A percentile compares a stretch with the other conserved stretches of the same genome.
Conservation (phyloP, 2,888 invertebrate genomes). For the Rhogogaster chlorosoma region DNA sequence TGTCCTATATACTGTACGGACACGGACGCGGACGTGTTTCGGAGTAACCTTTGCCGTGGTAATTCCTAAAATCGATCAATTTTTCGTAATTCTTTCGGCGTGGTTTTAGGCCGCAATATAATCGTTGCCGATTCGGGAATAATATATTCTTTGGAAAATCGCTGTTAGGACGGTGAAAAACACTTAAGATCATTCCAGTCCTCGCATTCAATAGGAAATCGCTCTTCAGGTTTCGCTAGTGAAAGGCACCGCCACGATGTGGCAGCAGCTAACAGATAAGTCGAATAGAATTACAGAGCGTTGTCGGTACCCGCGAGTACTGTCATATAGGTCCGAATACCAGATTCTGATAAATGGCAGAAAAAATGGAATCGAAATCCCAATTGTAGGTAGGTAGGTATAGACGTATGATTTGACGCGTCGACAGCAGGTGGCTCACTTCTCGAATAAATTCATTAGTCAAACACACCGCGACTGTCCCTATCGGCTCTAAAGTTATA, state of each 20-base stretch:
- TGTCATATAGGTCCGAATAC: not conserved
- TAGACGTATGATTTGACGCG: not conserved
- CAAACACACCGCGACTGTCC: conserved; percentile 13
- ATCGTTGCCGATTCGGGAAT: conserved; percentile 11
- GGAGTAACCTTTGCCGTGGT: conserved; percentile 52
- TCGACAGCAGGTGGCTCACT: not conserved
- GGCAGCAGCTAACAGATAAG: conserved; percentile 48
- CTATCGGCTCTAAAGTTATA: conserved; percentile 25
- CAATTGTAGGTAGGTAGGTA: not conserved
- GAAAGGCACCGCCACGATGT: not conserved
- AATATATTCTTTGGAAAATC: not conserved
- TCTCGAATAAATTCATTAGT: conserved; percentile 23
- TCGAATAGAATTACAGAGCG: conserved; percentile 19
- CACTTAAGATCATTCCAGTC: not conserved
- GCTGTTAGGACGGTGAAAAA: not conserved
- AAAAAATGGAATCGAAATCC: not conserved
- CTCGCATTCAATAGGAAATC: not conserved
- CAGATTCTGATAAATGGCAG: conserved; percentile 1
- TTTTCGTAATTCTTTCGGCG: conserved; percentile 61
- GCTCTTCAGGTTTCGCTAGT: not conserved
- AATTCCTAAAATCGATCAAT: conserved; percentile 67
- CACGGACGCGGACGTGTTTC: conserved; percentile 51
- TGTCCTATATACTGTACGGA: conserved; percentile 63
- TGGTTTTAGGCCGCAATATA: conserved; percentile 4
- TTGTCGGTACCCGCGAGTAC: conserved; percentile 15